phyloP scores from a whole-genome alignment of 2,888 invertebrate species.

The Apamea anceps region DNA sequence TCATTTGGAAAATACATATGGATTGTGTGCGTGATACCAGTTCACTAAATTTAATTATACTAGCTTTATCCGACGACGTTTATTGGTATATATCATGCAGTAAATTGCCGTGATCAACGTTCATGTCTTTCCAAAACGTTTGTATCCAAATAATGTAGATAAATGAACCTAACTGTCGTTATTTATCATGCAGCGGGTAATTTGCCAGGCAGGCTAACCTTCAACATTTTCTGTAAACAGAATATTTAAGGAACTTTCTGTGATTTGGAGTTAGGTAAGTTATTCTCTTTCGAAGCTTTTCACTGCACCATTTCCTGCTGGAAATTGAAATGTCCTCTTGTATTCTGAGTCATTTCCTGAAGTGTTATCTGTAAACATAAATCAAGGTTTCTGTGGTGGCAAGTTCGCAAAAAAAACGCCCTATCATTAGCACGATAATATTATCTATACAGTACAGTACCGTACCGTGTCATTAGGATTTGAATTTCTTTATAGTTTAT shows the following conservation, averaged over 20 bases:
- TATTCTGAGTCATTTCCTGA: slow-evolving; percentile 28
- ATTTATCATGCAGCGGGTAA: slow-evolving; percentile 40
- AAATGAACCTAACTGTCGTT: slow-evolving; percentile 42
- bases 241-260: slow-evolving; percentile 19
- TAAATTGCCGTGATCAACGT: slow-evolving; percentile 57
- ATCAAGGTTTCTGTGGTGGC: neutral
- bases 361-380: slow-evolving; percentile 12
- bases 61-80: slow-evolving; percentile 11
- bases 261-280: slow-evolving; percentile 14
- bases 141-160: slow-evolving; percentile 48
- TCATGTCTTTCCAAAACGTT: slow-evolving; percentile 52
- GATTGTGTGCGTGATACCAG: slow-evolving; percentile 23
- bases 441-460: too few relatives aligned
- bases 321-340: neutral
- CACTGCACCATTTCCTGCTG: slow-evolving; percentile 3
- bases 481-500: slow-evolving; percentile 19
- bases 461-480: neutral
- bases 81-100: slow-evolving; percentile 27
- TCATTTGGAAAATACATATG: slow-evolving; percentile 35
- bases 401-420: neutral
- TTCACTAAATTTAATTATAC: slow-evolving; percentile 32
- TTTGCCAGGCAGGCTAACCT: slow-evolving; percentile 43
- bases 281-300: slow-evolving; percentile 31
- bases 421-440: neutral
- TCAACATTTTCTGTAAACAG: slow-evolving; percentile 26